These are phyloP conservation scores for Edolisoma coerulescens DNA, from an alignment of 2,113 vertebrate genomes.

Conservation along the genomic window DNA sequence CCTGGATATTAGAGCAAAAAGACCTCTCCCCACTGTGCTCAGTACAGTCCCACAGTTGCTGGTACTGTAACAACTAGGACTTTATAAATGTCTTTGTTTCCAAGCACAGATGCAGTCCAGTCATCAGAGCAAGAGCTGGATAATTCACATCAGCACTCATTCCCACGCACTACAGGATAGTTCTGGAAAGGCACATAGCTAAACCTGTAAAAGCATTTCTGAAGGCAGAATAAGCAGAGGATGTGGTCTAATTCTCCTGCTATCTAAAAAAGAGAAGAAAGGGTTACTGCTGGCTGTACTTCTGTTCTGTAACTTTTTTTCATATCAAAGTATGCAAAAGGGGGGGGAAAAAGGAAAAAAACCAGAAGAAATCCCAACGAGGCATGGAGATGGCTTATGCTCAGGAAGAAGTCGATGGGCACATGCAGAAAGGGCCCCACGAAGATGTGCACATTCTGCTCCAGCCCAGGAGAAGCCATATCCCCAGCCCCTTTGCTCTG, in stretches of 20 bases:
- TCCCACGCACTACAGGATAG: background rate
- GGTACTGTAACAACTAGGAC: background rate
- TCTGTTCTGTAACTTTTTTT: background rate
- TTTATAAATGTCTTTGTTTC: background rate
- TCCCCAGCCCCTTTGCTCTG: background rate
- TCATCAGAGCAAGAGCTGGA: background rate
- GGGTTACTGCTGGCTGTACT: background rate
- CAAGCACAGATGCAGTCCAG: background rate
- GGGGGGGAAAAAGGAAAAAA: fast-evolving
- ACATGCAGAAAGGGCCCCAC: fast-evolving
- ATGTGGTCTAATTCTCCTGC: background rate
- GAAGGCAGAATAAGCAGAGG: background rate
- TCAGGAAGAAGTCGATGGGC: background rate
- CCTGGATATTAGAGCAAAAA: background rate
- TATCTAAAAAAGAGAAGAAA: background rate
- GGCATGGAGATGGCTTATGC: fast-evolving
- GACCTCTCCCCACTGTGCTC: background rate
- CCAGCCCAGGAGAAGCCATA: fast-evolving
- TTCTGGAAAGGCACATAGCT: background rate
- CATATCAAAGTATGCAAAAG: background rate
- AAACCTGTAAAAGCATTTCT: background rate
- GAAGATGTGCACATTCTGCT: background rate
- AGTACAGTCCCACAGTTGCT: background rate
- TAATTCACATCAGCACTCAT: background rate
- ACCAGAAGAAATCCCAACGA: background rate